Evolutionary conservation across 1,140 invertebrate species (phyloP).

Genomic region (Littorina saxatilis): DNA sequence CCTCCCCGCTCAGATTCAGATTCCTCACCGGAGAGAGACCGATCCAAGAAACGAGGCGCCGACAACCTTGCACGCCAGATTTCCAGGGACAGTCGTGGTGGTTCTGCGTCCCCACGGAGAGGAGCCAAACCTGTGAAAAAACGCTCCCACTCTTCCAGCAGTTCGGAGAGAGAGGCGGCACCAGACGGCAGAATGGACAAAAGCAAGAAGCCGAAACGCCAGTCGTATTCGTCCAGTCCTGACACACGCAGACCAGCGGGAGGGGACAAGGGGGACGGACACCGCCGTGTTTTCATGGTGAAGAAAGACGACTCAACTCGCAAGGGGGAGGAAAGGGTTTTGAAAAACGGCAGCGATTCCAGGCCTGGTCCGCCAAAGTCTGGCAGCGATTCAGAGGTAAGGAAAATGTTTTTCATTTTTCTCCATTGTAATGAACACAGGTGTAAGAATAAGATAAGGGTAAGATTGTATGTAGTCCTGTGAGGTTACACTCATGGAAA

Average conservation of each 20-base stretch:
- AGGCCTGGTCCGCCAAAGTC: conserved; percentile 32
- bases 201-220: conserved; percentile 28
- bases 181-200: background rate
- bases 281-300: conserved; percentile 30
- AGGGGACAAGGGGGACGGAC: background rate
- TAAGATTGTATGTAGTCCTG: too few relatives aligned
- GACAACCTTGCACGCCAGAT: background rate
- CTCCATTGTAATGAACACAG: too few relatives aligned
- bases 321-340: conserved; percentile 1
- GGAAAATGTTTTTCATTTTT: too few relatives aligned
- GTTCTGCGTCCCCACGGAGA: conserved; percentile 18
- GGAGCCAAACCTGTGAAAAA: background rate
- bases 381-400: conserved; percentile 52
- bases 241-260: background rate
- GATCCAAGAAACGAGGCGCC: conserved; percentile 7
- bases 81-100: conserved; percentile 1
- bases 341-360: conserved; percentile 15
- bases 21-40: conserved; percentile 24
- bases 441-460: too few relatives aligned
- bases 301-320: conserved; percentile 22
- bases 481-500: too few relatives aligned
- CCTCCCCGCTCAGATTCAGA: conserved; percentile 16
- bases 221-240: conserved; percentile 15
- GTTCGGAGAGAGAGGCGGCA: conserved; percentile 23
- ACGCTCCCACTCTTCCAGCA: conserved; percentile 24